Evolutionary conservation across 1,140 invertebrate genomes (phyloP).

Genomic region (Ooceraea biroi): DNA sequence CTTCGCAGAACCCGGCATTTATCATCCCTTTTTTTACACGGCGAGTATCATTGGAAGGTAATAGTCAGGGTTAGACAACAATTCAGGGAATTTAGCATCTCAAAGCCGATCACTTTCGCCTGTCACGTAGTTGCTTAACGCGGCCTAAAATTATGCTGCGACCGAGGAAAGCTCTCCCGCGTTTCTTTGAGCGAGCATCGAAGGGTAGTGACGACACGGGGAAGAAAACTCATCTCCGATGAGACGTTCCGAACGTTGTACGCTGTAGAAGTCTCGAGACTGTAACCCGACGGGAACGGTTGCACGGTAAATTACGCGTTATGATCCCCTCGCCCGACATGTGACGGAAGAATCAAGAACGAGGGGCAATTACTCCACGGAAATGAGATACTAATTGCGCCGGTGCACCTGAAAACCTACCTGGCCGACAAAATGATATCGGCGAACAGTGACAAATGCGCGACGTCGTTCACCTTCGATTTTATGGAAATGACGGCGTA

Average conservation of each 20-base stretch:
- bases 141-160: constrained; percentile 34
- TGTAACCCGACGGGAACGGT: neutral
- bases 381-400: constrained; percentile 55
- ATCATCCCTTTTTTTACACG: constrained; percentile 10
- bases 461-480: constrained; percentile 32
- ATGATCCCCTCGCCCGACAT: constrained; percentile 44
- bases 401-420: constrained; percentile 11
- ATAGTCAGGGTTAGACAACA: constrained; percentile 21
- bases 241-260: constrained; percentile 17
- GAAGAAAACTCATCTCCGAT: constrained; percentile 38
- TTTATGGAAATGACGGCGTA: constrained; percentile 40
- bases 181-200: neutral
- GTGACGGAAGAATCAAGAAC: constrained; percentile 48
- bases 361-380: constrained; percentile 30
- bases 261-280: constrained; percentile 20
- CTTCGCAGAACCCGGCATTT: neutral
- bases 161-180: neutral
- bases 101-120: neutral
- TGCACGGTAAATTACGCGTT: constrained; percentile 49
- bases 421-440: constrained; percentile 19
- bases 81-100: constrained; percentile 21
- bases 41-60: neutral
- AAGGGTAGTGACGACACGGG: neutral
- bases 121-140: constrained; percentile 10
- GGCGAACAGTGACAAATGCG: constrained; percentile 43